Conservation (phyloP, 2,888 invertebrate species). For the Odontothrips loti region DNA sequence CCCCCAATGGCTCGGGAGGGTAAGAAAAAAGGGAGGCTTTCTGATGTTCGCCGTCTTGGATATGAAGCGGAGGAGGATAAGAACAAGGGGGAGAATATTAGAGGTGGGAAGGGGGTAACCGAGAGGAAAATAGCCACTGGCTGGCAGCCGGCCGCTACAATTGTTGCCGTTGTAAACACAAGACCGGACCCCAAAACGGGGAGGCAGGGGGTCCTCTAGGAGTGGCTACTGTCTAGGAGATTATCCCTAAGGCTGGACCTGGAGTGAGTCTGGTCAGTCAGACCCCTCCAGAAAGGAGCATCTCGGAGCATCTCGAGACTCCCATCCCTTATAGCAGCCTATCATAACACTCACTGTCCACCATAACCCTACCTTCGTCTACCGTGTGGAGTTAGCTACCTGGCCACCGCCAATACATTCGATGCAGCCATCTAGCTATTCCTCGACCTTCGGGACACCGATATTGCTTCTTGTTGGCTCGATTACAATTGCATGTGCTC, state of each 20-base stretch:
- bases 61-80: neutral
- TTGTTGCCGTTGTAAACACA: conserved; percentile 20
- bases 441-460: too few relatives aligned
- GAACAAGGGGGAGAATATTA: neutral
- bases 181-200: neutral
- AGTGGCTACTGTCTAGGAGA: neutral
- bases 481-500: too few relatives aligned
- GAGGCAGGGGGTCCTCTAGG: neutral
- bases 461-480: too few relatives aligned
- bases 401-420: too few relatives aligned
- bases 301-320: too few relatives aligned
- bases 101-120: neutral
- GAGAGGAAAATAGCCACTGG: conserved; percentile 14
- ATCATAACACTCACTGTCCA: too few relatives aligned
- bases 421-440: too few relatives aligned
- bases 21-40: neutral
- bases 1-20: neutral
- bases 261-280: too few relatives aligned
- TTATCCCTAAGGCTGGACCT: neutral
- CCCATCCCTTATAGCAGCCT: too few relatives aligned
- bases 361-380: too few relatives aligned
- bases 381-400: too few relatives aligned
- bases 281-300: too few relatives aligned
- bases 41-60: neutral
- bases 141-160: neutral